phyloP scores from a whole-genome alignment of 2,113 vertebrate species.

The Myxocyprinus asiaticus region DNA sequence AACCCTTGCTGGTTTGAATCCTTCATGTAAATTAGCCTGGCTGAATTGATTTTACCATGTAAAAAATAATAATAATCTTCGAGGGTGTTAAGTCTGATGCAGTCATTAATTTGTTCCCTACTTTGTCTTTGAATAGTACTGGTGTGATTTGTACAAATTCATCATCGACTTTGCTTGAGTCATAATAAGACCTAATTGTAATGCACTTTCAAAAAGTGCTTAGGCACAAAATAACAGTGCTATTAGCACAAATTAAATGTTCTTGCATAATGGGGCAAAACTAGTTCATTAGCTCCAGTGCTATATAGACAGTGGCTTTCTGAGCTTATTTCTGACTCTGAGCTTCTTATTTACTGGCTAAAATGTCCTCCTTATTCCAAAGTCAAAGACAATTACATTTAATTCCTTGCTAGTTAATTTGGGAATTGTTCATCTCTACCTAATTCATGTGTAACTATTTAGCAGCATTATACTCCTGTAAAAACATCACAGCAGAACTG shows the following conservation, averaged over 20 bases:
- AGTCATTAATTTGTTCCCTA: constrained; percentile 20
- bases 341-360: background rate
- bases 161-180: constrained; percentile 1
- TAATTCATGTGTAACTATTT: background rate
- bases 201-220: constrained; percentile 6
- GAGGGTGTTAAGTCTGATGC: constrained; percentile 25
- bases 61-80: constrained; percentile 5
- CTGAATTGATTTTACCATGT: constrained; percentile 25
- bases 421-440: background rate
- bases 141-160: constrained; percentile 26
- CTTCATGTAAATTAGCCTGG: background rate
- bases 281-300: constrained; percentile 8
- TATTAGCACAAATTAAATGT: constrained; percentile 34
- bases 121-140: constrained; percentile 25
- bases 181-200: constrained; percentile 5
- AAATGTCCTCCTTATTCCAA: background rate
- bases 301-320: background rate
- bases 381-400: background rate
- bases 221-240: constrained; percentile 9
- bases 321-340: background rate
- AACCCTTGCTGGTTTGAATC: constrained; percentile 33
- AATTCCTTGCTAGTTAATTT: background rate
- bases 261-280: constrained; percentile 17
- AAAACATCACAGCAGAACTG: too few species aligned
- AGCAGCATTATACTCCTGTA: background rate